Percentiles rank a stretch among this genome's conserved stretches.
These are phyloP conservation scores for Liasis olivaceus DNA, from an alignment of 2,797 vertebrate genomes.

Conservation along the genomic window DNA sequence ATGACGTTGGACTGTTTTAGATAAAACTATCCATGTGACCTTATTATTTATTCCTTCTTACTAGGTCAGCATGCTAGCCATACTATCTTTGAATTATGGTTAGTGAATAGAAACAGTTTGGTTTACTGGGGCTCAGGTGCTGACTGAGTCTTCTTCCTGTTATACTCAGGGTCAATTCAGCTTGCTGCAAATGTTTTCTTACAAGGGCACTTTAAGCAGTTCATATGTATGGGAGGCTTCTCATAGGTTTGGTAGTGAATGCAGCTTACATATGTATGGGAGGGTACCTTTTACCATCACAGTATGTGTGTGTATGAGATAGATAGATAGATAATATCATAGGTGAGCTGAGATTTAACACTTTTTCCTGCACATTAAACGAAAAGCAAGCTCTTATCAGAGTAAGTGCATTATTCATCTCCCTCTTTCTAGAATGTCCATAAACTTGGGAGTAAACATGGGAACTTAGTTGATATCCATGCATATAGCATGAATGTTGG, in stretches of 20 bases:
- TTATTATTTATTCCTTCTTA: too few species aligned
- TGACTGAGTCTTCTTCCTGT: too few species aligned
- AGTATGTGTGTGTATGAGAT: too few species aligned
- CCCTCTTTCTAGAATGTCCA: not conserved
- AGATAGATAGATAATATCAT: too few species aligned
- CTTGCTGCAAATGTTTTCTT: not conserved
- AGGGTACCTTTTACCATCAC: not conserved
- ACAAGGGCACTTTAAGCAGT: not conserved
- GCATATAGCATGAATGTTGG: not conserved
- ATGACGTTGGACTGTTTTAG: too few species aligned
- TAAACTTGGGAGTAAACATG: not conserved
- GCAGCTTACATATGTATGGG: not conserved
- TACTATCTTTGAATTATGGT: too few species aligned
- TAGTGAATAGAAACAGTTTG: too few species aligned
- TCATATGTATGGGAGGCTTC: not conserved
- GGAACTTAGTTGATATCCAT: not conserved
- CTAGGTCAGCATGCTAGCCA: too few species aligned
- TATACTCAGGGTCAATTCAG: not conserved
- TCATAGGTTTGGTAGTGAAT: not conserved
- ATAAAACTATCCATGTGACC: too few species aligned
- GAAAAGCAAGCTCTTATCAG: not conserved
- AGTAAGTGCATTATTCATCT: not conserved
- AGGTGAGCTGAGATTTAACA: not conserved
- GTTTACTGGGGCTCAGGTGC: too few species aligned
- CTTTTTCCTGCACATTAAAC: not conserved